A percentile compares a stretch with the other conserved stretches of the same genome.
Conservation (phyloP, 2,797 vertebrate species). For the Sebastes hubbsi region DNA sequence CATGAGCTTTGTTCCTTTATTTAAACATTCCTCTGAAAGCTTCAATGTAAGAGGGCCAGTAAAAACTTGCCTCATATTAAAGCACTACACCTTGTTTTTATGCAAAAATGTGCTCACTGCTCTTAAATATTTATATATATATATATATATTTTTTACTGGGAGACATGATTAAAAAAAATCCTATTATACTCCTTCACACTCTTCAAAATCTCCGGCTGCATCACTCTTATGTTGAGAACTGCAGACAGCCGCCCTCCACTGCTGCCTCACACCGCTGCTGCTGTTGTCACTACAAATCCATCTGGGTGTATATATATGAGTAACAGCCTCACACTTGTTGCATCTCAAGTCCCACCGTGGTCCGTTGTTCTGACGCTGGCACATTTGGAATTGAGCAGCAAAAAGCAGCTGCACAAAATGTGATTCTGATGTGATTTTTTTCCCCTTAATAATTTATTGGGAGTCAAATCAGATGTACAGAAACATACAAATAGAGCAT, state of each 20-base stretch:
- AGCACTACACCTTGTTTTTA: not conserved
- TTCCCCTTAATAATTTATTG: no score
- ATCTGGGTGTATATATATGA: not conserved
- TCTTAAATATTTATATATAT: slow-evolving; percentile 37
- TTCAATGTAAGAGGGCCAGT: not conserved
- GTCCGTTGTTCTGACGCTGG: not conserved
- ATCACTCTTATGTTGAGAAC: not conserved
- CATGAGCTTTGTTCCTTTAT: not conserved
- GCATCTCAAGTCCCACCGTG: not conserved
- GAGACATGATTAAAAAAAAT: slow-evolving; percentile 49
- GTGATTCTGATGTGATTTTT: no score
- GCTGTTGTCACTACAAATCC: not conserved
- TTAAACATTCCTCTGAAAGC: not conserved
- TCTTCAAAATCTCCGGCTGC: slow-evolving; percentile 20
- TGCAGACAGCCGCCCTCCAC: not conserved
- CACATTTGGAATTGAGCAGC: accelerated
- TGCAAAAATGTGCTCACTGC: not conserved
- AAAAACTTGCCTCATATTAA: not conserved
- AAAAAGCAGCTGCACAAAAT: not conserved
- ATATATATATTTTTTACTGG: not conserved
- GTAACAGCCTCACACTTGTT: not conserved
- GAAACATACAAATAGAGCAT: no score
- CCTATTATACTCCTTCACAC: slow-evolving; percentile 40
- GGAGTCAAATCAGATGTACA: no score
- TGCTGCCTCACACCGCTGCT: not conserved